Conservation (phyloP, 2,888 invertebrate species). For the Meliscaeva auricollis region DNA sequence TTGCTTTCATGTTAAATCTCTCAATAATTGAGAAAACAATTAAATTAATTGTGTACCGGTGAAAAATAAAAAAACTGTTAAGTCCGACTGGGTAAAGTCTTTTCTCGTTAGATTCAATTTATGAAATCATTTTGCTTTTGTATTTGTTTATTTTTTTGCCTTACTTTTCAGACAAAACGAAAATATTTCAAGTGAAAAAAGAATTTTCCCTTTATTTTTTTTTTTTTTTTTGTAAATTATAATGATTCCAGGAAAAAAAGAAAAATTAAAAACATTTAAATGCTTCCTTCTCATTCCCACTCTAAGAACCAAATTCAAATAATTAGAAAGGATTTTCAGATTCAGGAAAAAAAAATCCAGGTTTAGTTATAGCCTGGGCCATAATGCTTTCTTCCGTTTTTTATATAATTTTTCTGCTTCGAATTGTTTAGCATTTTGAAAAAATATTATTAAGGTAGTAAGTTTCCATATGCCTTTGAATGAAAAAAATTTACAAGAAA, state of each 20-base stretch:
- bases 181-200: background rate
- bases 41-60: too few relatives aligned
- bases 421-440: background rate
- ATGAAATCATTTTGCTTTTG: background rate
- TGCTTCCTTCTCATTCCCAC: background rate
- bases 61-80: background rate
- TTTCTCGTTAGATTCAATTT: background rate
- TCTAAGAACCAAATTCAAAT: conserved; percentile 23
- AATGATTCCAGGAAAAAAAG: background rate
- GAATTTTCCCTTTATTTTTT: too few relatives aligned
- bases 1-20: background rate
- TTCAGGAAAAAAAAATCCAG: background rate
- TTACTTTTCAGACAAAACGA: background rate
- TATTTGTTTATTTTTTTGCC: background rate
- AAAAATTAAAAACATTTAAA: conserved; percentile 16
- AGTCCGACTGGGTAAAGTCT: background rate
- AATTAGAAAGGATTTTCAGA: conserved; percentile 10
- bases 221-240: background rate
- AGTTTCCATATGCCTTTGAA: too few relatives aligned
- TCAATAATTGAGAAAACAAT: background rate
- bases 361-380: background rate
- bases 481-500: too few relatives aligned
- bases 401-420: background rate
- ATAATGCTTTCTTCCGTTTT: background rate
- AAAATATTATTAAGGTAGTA: too few relatives aligned